Evolutionary conservation across 2,888 invertebrate species (phyloP), one percentile per base, ranked within the genome.

Genomic region (Parnassius apollo): DNA sequence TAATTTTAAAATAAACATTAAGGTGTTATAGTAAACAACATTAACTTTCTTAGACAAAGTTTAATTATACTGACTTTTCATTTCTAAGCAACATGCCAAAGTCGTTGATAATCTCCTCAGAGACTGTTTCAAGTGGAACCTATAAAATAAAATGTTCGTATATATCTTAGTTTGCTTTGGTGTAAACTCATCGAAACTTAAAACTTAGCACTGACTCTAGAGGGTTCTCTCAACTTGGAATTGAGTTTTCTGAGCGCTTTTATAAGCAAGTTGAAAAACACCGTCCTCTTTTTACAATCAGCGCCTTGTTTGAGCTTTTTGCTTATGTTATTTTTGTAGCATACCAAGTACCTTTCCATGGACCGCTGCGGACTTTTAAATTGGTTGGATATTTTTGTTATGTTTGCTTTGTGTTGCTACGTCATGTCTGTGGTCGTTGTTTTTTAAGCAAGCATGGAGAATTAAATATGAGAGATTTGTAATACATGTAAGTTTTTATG

Each of bases 371-470:
- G 35, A 35, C 35, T 35, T 35, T 35, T 35, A 35, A 35, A 35
- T 35, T 35, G 35, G 44, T n/a, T 58, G 46, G 46, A 49, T 50
- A 58, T 57, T 64, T 57, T 67, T 64, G 62, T 64, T 66, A 35
- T 4, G 35, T 35, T 35, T 35, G 7, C 35, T 35, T 35, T 35
- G 25, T 25, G 4, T 25, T 25, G 35, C 35, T 35, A 35, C 35
- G 35, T 35, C 4, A 35, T 35, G 7, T 35, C 35, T 35, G 0
- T 35, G 4, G 7, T 4, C 4, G 35, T 35, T 7, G 4, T 35
- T 35, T 35, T 35, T 35, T 4, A 35, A 35, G 35, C 4, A 35
- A 35, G 35, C 35, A 4, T 35, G 7, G 35, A 35, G 35, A 35
- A 35, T 35, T 35, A 35, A 35, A 35, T 7, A 35, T 4, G 35